Evolutionary conservation across 2,888 invertebrate genomes (phyloP).

Genomic region (Liodrosophila aerea): DNA sequence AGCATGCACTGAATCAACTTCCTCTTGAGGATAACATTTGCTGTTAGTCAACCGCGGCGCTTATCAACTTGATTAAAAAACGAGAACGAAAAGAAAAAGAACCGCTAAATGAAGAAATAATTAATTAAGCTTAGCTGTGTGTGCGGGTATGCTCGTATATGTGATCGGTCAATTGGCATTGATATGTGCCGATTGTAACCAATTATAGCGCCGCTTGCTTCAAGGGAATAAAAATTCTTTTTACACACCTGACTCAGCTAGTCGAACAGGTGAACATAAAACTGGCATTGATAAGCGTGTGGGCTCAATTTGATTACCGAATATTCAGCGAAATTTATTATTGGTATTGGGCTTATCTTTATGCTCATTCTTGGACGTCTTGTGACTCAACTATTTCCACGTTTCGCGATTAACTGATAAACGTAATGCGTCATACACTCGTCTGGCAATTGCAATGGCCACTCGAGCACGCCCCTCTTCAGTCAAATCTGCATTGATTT

Average conservation of each 20-base stretch:
- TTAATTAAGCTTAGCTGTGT: too few species aligned
- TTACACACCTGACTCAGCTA: slow-evolving; percentile 25
- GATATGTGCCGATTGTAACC: slow-evolving; percentile 39
- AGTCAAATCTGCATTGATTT: slow-evolving; percentile 53
- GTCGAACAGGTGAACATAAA: background rate
- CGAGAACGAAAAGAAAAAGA: too few species aligned
- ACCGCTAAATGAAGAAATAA: too few species aligned
- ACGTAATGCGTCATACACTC: slow-evolving; percentile 40
- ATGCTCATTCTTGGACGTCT: slow-evolving; percentile 13
- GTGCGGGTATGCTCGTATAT: too few species aligned
- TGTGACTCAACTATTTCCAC: slow-evolving; percentile 26
- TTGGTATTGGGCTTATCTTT: slow-evolving; percentile 3
- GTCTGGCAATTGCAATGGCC: slow-evolving; percentile 18
- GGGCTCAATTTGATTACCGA: background rate
- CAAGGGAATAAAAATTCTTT: slow-evolving; percentile 22
- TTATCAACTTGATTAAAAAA: too few species aligned
- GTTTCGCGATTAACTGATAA: background rate
- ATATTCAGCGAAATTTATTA: background rate
- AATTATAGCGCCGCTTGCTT: slow-evolving; percentile 22
- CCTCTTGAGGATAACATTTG: too few species aligned
- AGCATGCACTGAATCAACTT: too few species aligned
- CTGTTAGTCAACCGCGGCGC: too few species aligned
- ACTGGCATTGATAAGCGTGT: background rate
- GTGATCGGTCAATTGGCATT: slow-evolving; percentile 22
- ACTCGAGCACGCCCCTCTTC: slow-evolving; percentile 42